phyloP scores from a whole-genome alignment of 2,888 invertebrate genomes.

The Drosophila aldrichi region DNA sequence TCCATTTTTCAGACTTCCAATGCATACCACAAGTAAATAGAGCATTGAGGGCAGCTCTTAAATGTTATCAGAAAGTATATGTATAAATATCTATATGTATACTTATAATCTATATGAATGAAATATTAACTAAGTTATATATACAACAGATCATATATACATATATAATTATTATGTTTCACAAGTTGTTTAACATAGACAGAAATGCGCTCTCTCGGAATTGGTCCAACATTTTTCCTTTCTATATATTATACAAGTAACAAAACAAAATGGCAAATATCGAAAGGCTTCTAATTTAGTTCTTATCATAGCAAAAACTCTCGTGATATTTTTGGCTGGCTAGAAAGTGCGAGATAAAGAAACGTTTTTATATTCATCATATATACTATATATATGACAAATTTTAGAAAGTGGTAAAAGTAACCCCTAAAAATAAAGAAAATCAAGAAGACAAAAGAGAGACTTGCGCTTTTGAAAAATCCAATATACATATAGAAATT shows the following conservation, averaged over 20 bases:
- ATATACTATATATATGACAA: slow-evolving; percentile 27
- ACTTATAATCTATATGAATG: slow-evolving; percentile 49
- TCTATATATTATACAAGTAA: slow-evolving; percentile 7
- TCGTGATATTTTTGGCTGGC: slow-evolving; percentile 68
- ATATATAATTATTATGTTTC: slow-evolving; percentile 34
- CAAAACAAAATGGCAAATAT: neutral
- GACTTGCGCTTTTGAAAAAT: slow-evolving; percentile 74
- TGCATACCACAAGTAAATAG: slow-evolving; percentile 70
- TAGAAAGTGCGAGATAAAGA: slow-evolving; percentile 32
- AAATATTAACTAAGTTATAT: slow-evolving; percentile 53
- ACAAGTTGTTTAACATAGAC: slow-evolving; percentile 41
- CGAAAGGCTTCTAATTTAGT: slow-evolving; percentile 24
- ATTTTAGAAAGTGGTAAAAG: slow-evolving; percentile 24
- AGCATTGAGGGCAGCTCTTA: slow-evolving; percentile 11
- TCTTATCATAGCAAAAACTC: slow-evolving; percentile 51
- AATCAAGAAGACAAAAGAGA: slow-evolving; percentile 43
- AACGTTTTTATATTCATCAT: slow-evolving; percentile 48
- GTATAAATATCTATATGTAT: slow-evolving; percentile 20
- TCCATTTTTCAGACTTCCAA: slow-evolving; percentile 82
- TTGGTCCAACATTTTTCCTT: slow-evolving; percentile 33
- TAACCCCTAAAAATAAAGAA: neutral
- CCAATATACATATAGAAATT: slow-evolving; percentile 21
- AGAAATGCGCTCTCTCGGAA: slow-evolving; percentile 71
- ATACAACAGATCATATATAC: slow-evolving; percentile 27
- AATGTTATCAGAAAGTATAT: slow-evolving; percentile 52